Evolutionary conservation across 2,797 vertebrate genomes (phyloP).

Genomic region (Melanotaenia maccullochi): DNA sequence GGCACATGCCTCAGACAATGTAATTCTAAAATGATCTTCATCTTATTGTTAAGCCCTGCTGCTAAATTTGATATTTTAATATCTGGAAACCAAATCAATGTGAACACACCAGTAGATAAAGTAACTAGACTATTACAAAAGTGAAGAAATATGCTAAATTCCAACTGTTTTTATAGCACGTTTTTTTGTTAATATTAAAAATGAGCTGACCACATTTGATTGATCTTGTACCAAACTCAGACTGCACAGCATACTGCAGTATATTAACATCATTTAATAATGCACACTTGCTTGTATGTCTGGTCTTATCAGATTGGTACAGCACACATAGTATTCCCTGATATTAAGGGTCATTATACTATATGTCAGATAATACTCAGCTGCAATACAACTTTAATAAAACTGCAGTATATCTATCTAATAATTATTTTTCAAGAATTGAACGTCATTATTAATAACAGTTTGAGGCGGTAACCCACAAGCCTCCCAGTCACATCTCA

Average conservation of each 20-base stretch:
- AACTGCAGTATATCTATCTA: constrained; percentile 38
- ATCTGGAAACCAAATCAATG: constrained; percentile 3
- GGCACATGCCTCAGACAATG: constrained; percentile 22
- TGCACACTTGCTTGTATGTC: constrained; percentile 3
- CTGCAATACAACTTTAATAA: constrained; percentile 32
- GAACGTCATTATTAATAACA: constrained; percentile 55
- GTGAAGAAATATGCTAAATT: not conserved
- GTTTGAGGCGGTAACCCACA: constrained; percentile 37
- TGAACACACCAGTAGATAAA: not conserved
- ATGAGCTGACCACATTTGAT: constrained; percentile 2
- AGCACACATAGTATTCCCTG: constrained; percentile 14
- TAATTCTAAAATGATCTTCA: constrained; percentile 21
- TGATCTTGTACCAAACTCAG: not conserved
- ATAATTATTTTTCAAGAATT: constrained; percentile 30
- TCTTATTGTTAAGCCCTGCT: constrained; percentile 19
- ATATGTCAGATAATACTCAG: constrained; percentile 15
- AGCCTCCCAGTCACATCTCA: constrained; percentile 60
- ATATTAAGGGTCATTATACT: constrained; percentile 16
- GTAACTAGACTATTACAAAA: constrained; percentile 14
- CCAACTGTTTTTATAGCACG: not conserved
- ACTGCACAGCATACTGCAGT: constrained; percentile 1
- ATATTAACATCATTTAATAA: constrained; percentile 27
- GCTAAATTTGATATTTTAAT: constrained; percentile 13
- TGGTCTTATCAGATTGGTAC: constrained; percentile 15
- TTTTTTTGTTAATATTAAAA: constrained; percentile 9